Evolutionary conservation across 37 sponge, comb jelly and placozoan genomes (phyloP).

Genomic region (Amphimedon queenslandica): DNA sequence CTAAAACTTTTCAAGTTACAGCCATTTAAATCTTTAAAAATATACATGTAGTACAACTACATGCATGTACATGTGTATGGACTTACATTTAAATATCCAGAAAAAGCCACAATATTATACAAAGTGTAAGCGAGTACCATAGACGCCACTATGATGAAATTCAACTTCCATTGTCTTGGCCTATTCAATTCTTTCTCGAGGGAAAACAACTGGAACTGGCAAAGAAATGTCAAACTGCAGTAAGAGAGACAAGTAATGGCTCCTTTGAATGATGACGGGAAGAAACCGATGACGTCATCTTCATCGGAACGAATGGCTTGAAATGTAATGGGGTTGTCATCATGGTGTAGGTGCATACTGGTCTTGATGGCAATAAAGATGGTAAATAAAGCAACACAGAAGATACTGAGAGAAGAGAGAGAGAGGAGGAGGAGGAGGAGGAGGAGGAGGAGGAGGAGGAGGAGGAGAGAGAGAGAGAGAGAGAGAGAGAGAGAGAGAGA

Average conservation of each 20-base stretch:
- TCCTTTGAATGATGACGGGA: neutral
- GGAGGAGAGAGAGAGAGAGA: no score
- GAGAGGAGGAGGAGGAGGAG: neutral
- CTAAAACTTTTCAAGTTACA: no score
- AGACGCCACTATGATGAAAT: constrained; percentile 27
- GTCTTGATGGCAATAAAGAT: constrained; percentile 12
- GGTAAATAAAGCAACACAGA: constrained; percentile 23
- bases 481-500: neutral
- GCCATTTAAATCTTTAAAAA: neutral
- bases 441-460: neutral
- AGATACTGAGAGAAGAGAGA: constrained; percentile 16
- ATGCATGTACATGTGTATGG: neutral
- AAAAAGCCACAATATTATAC: constrained; percentile 52
- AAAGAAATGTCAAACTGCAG: constrained; percentile 65
- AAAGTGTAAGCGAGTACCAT: constrained; percentile 42
- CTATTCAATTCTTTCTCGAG: constrained; percentile 59
- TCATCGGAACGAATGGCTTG: neutral
- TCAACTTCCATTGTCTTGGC: constrained; percentile 17
- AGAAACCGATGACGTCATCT: neutral
- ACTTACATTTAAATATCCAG: constrained; percentile 59
- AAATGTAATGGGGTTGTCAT: neutral
- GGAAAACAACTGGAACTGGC: constrained; percentile 79
- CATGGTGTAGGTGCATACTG: neutral
- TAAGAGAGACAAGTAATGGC: constrained; percentile 50
- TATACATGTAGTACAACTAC: neutral